Base-by-base conservation (phyloP, 2,797 vertebrate species). In the Bovichtus diacanthus region DNA sequence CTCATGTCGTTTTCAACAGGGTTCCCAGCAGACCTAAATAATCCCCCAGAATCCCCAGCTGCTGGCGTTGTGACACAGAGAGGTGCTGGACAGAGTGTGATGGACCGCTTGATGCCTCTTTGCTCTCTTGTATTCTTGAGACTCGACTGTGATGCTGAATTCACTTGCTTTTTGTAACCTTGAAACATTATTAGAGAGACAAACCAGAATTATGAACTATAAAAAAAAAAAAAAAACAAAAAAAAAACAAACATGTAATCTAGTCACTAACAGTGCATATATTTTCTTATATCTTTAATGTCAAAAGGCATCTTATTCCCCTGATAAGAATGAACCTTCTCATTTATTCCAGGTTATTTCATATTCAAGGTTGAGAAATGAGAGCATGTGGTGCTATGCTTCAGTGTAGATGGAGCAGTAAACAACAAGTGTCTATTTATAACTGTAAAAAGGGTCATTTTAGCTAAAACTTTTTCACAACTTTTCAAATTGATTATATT, bases 271-370 rank as follows among this genome's bases (percentile, higher is more conserved):
- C 93, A 88, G 85, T 88, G 91, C 93, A 95, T 95, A 91, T 94
- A 94, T 94, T 95, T 95, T 95, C 92, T 74, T 95, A 94, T 93
- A 89, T 83, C 86, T 92, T 90, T 73, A 68, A 88, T 82, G 76
- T 92, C 87, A 78, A 86, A n/a, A 96, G 95, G 97, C 95, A 95
- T 96, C 96, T 97, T 97, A 96, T 94, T 95, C 95, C 96, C 96
- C 96, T 95, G 94, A 94, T 95, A 90, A 89, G 86, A 89, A 86
- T 71, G 79, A 88, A 86, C 78, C 65, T 54, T 76, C 83, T 92
- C 87, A 78, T 76, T 83, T 80, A 84, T 90, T 88, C 93, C 92
- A 94, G 93, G 93, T 93, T 80, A 90, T 90, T 93, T 94, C 86
- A 87, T 90, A 90, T 87, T 92, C 85, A 90, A 80, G 58, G 83